phyloP scores from a whole-genome alignment of 2,797 vertebrate species.

The Rhynchotus rufescens region DNA sequence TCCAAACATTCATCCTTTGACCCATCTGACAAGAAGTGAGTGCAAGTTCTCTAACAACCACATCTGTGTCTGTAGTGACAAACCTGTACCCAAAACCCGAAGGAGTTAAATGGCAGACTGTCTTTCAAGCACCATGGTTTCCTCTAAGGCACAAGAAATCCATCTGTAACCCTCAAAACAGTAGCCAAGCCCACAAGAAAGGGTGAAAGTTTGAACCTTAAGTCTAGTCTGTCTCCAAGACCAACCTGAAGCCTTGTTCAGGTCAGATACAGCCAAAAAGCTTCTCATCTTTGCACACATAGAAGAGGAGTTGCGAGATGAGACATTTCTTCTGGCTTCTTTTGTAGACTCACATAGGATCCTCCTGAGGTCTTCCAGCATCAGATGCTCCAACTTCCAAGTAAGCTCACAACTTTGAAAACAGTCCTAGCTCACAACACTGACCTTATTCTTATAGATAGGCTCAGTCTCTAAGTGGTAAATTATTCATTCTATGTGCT shows the following conservation, averaged over 20 bases:
- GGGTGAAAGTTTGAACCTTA: not conserved
- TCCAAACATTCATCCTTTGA: not conserved
- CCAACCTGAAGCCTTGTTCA: not conserved
- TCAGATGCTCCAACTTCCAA: not conserved
- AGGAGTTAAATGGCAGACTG: not conserved
- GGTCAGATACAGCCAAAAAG: not conserved
- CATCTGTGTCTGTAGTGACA: not conserved
- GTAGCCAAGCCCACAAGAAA: not conserved
- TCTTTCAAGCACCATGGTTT: not conserved
- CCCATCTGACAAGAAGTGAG: rapidly evolving
- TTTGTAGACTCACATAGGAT: not conserved
- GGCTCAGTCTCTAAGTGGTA: not conserved
- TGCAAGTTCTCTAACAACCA: not conserved
- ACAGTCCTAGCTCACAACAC: not conserved
- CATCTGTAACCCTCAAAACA: not conserved
- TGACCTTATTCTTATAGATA: not conserved
- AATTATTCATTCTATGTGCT: conserved; percentile 28
- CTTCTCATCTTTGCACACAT: not conserved
- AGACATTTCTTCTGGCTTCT: not conserved
- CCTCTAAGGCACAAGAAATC: not conserved
- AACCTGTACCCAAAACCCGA: not conserved
- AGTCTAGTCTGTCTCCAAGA: not conserved
- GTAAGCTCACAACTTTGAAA: not conserved
- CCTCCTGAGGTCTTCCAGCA: not conserved
- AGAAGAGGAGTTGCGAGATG: not conserved